Base-by-base conservation (phyloP, 2,797 vertebrate species). In the Helarctos malayanus region DNA sequence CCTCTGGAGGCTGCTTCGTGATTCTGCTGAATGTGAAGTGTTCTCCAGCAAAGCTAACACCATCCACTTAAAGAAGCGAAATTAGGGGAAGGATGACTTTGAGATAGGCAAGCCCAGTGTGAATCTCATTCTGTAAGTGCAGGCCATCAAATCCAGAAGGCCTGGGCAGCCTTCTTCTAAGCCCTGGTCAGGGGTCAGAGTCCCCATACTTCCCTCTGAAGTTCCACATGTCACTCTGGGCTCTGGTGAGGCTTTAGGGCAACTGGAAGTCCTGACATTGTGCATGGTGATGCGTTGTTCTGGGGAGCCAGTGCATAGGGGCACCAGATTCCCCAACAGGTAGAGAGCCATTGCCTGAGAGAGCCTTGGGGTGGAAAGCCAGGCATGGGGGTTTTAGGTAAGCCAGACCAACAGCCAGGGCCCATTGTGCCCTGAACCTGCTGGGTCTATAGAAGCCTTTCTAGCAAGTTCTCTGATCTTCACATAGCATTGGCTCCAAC, bases 241-340 rank as follows among this genome's bases (percentile, higher is more conserved):
- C 38, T 71, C 61, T 10, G 0, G 25, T 1, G 4, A 68, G 16
- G 35, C 21, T 41, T 12, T 35, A 27, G 23, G 10, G 29, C 18
- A 25, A 47, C 7, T 32, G 13, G 7, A 27, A 71, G 2, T 45
- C 57, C 71, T 87, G 32, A 71, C 81, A 71, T 5, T 41, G 25
- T 45, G 9, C 7, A 0, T 25, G 9, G 13, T 47, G 2, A 10
- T 23, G 15, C 7, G 0, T 52, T 18, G 0, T 35, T 80, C 57
- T 65, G 12, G 57, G 56, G 49, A 65, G 63, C 16, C 29, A 25
- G 14, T 49, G n/a, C 10, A 5, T 13, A 32, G 3, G 15, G 47
- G 10, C 19, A 80, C 18, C 5, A 5, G 12, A 45, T 63, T 23
- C 41, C 38, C 69, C 35, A 27, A 32, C 41, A 63, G 49, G 21